Evolutionary conservation across 2,113 vertebrate species (phyloP).

Genomic region (Solenodon paradoxus): DNA sequence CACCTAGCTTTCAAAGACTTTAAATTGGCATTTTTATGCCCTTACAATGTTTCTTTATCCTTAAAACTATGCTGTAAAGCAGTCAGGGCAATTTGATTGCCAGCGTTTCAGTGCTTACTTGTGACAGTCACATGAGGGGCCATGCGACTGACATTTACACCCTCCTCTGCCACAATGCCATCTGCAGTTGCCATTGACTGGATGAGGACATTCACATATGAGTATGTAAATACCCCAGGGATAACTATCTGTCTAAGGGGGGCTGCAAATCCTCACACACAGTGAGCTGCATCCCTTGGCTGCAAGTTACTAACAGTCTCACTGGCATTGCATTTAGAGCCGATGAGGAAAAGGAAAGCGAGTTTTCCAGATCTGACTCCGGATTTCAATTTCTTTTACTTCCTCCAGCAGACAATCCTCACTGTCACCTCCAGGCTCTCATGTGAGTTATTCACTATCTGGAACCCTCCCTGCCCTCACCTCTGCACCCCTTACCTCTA

Average conservation of each 20-base stretch:
- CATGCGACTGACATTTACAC: not conserved
- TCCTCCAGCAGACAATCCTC: not conserved
- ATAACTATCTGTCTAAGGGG: not conserved
- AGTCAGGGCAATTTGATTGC: not conserved
- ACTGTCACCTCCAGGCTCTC: not conserved
- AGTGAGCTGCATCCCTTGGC: not conserved
- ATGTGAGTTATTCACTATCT: not conserved
- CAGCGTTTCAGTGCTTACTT: not conserved
- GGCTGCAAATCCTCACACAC: not conserved
- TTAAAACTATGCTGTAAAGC: not conserved
- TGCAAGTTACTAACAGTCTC: not conserved
- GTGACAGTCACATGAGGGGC: not conserved
- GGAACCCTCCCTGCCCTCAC: not conserved
- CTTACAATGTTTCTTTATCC: not conserved
- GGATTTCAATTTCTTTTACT: not conserved
- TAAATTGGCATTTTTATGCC: not conserved
- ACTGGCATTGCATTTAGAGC: not conserved
- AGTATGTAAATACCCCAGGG: not conserved
- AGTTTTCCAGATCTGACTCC: not conserved
- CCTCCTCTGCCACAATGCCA: not conserved
- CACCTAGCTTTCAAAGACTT: not conserved
- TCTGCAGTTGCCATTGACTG: not conserved
- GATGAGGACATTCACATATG: not conserved
- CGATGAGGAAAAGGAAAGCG: not conserved
- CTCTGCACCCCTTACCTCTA: not conserved